Percentiles rank a stretch among this genome's conserved stretches.
These are phyloP conservation scores for Limenitis camilla DNA, from an alignment of 2,888 invertebrate species.

Conservation along the genomic window DNA sequence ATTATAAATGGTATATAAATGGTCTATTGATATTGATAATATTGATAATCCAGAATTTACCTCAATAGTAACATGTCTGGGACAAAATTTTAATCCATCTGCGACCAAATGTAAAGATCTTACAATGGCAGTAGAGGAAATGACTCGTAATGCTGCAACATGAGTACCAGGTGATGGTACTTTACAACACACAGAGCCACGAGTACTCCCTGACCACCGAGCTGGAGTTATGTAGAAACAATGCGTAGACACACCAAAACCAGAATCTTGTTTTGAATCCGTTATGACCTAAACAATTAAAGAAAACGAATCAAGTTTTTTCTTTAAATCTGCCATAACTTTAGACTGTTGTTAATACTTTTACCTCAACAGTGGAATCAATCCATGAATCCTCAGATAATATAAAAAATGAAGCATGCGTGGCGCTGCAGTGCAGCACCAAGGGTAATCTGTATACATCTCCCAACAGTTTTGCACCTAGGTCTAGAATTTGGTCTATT, in stretches of 20 bases:
- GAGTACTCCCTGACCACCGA: conserved; percentile 31
- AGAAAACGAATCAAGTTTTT: background rate
- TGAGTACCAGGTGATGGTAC: conserved; percentile 35
- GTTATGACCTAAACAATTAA: background rate
- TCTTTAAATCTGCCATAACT: background rate
- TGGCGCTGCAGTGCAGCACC: conserved; percentile 34
- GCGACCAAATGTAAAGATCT: conserved; percentile 45
- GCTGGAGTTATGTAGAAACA: conserved; percentile 42
- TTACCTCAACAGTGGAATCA: conserved; percentile 38
- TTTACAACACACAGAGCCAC: too few relatives aligned
- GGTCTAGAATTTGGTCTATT: conserved; percentile 47
- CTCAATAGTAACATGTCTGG: conserved; percentile 41
- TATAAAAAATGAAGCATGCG: conserved; percentile 48
- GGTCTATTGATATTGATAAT: too few relatives aligned
- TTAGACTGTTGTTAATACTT: background rate
- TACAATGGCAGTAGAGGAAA: conserved; percentile 41
- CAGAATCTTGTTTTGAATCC: conserved; percentile 1
- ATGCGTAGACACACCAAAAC: conserved; percentile 31
- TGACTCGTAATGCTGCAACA: conserved; percentile 33
- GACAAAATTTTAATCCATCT: conserved; percentile 41
- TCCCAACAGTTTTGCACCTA: conserved; percentile 52
- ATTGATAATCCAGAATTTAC: conserved; percentile 22
- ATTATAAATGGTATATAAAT: background rate
- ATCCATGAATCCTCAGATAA: conserved; percentile 54
- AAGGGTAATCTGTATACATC: conserved; percentile 41